Evolutionary conservation across 2,113 vertebrate species (phyloP).

Genomic region (Xerus inauris): DNA sequence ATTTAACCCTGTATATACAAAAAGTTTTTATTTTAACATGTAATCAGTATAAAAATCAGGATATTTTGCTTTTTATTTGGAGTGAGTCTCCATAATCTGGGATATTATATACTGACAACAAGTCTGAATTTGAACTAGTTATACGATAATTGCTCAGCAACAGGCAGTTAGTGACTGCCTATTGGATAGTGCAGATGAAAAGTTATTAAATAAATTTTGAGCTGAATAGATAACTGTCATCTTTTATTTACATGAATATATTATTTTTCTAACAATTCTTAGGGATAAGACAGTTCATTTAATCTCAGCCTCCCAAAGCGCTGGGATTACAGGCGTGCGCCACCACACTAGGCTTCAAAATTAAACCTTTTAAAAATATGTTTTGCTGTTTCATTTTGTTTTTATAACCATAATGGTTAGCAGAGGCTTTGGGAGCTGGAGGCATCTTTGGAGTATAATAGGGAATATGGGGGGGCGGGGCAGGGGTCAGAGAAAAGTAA

Average conservation of each 20-base stretch:
- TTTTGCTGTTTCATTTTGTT: slow-evolving; percentile 29
- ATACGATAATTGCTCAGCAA: background rate
- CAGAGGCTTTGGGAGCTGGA: background rate
- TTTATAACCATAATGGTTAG: slow-evolving; percentile 1
- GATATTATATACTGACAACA: background rate
- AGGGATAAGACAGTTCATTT: slow-evolving; percentile 17
- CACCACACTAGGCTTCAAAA: too few relatives aligned
- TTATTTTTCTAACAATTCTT: background rate
- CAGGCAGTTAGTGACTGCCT: background rate
- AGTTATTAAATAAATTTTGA: slow-evolving; percentile 11
- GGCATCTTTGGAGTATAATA: background rate
- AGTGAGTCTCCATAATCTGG: background rate
- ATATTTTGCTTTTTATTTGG: background rate
- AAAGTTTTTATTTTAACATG: background rate
- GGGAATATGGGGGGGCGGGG: background rate
- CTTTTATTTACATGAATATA: background rate
- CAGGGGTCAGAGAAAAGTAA: background rate
- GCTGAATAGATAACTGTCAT: background rate
- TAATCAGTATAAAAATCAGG: background rate
- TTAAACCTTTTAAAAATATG: slow-evolving; percentile 2
- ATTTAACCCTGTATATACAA: background rate
- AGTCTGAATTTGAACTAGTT: background rate
- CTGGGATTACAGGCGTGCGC: too few relatives aligned
- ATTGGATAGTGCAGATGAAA: background rate
- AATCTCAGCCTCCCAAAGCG: too few relatives aligned